Percentiles rank a stretch among this genome's conserved stretches.
Conservation (phyloP, 2,797 vertebrate genomes). For the Sebastes umbrosus region DNA sequence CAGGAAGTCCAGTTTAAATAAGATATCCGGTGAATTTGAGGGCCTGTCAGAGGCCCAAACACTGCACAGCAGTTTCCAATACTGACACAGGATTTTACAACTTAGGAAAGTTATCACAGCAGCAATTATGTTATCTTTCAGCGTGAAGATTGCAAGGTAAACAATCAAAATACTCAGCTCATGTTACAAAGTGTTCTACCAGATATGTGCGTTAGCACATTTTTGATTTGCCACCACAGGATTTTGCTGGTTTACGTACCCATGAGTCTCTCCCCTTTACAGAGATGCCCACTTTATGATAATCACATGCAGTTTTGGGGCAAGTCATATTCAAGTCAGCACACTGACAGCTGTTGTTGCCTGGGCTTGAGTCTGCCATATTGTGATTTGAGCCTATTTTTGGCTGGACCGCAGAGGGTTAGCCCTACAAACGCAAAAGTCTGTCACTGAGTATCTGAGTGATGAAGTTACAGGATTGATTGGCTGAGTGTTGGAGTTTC, state of each 20-base stretch:
- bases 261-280: too few species aligned
- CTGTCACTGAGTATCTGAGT: too few species aligned
- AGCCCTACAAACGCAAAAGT: too few species aligned
- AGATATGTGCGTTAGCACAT: not conserved
- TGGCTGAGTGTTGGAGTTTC: too few species aligned
- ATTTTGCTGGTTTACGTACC: not conserved
- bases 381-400: too few species aligned
- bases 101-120: not conserved
- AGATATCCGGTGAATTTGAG: not conserved
- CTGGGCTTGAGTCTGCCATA: too few species aligned
- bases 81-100: not conserved
- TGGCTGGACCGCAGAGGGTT: too few species aligned
- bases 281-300: too few species aligned
- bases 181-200: not conserved
- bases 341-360: too few species aligned
- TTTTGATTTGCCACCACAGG: not conserved
- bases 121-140: not conserved
- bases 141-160: not conserved
- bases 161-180: not conserved
- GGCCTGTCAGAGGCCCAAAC: not conserved
- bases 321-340: too few species aligned
- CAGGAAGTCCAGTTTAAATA: not conserved
- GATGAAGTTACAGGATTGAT: too few species aligned
- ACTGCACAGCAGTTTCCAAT: not conserved
- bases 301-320: too few species aligned